Conservation (phyloP, 2,888 invertebrate genomes). For the Sarcophaga caerulescens region DNA sequence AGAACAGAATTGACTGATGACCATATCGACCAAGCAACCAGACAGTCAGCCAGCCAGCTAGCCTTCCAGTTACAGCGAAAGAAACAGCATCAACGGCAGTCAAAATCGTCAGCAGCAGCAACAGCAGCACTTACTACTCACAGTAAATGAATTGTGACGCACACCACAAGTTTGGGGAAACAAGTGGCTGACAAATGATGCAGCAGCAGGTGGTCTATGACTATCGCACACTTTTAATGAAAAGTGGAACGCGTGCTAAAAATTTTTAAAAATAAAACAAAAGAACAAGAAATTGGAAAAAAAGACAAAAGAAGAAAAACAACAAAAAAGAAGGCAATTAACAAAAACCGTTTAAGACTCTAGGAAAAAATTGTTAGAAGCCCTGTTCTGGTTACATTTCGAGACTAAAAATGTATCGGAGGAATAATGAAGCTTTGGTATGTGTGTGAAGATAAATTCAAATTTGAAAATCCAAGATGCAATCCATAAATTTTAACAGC, state of each 20-base stretch:
- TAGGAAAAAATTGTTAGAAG: too few relatives aligned
- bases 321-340: too few relatives aligned
- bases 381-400: too few relatives aligned
- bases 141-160: constrained; percentile 59
- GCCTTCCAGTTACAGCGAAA: background rate
- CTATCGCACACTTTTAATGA: constrained; percentile 27
- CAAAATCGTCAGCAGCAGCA: background rate
- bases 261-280: background rate
- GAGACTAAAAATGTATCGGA: too few relatives aligned
- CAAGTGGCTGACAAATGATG: constrained; percentile 68
- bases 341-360: too few relatives aligned
- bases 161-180: constrained; percentile 59
- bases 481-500: too few relatives aligned
- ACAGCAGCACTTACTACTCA: background rate
- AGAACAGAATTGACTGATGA: constrained; percentile 27
- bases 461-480: too few relatives aligned
- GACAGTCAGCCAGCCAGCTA: constrained; percentile 5
- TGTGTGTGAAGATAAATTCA: too few relatives aligned
- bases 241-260: constrained; percentile 42
- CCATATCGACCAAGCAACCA: background rate
- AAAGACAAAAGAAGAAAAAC: background rate
- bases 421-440: too few relatives aligned
- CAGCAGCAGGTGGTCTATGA: constrained; percentile 69
- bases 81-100: constrained; percentile 28
- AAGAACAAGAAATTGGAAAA: background rate